phyloP scores from a whole-genome alignment of 2,888 invertebrate genomes.

The Sarcophaga caerulescens region DNA sequence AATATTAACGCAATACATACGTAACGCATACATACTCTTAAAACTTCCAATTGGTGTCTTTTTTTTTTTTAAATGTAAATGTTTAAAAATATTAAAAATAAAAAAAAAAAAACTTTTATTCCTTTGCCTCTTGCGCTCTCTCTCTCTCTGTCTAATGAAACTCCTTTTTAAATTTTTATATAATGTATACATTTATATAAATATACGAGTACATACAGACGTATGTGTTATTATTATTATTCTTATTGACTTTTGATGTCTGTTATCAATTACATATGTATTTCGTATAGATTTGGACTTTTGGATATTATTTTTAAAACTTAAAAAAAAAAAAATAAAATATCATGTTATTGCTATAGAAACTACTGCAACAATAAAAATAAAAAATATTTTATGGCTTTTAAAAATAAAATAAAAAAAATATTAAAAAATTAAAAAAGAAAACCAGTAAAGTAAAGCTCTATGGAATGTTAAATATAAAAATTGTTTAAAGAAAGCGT shows the following conservation, averaged over 20 bases:
- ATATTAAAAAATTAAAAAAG: not conserved
- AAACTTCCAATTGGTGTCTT: slow-evolving; percentile 48
- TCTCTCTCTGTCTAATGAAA: not conserved
- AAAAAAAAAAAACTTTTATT: slow-evolving; percentile 21
- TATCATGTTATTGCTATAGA: slow-evolving; percentile 29
- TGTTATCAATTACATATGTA: too few relatives aligned
- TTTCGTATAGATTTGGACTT: slow-evolving; percentile 35
- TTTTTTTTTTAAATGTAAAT: slow-evolving; percentile 27
- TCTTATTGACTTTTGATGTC: too few relatives aligned
- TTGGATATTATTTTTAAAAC: slow-evolving; percentile 62
- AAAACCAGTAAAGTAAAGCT: slow-evolving; percentile 30
- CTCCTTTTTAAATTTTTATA: too few relatives aligned
- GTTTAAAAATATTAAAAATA: slow-evolving; percentile 29
- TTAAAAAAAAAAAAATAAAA: slow-evolving; percentile 34
- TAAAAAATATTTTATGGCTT: not conserved
- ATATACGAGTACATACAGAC: too few relatives aligned
- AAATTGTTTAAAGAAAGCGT: slow-evolving; percentile 46
- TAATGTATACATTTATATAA: too few relatives aligned
- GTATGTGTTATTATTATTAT: too few relatives aligned
- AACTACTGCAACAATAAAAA: too few relatives aligned
- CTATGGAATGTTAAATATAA: slow-evolving; percentile 59
- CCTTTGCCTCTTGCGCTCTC: not conserved
- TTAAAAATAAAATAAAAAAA: not conserved
- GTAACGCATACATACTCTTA: slow-evolving; percentile 2
- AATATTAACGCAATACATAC: not conserved